Evolutionary conservation across 2,888 invertebrate genomes (phyloP).

Genomic region (Polydrusus cervinus): DNA sequence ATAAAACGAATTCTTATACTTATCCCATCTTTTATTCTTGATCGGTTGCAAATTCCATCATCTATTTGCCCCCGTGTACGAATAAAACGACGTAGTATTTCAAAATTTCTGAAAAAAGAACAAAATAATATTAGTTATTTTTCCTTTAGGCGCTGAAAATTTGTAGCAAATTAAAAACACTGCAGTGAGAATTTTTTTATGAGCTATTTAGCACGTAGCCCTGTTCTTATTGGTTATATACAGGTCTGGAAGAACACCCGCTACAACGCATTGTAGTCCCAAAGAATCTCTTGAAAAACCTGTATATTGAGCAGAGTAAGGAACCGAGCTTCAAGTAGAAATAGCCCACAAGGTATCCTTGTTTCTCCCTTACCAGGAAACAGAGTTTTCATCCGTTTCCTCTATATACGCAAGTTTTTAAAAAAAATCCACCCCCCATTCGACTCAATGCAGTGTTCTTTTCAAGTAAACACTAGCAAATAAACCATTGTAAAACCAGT

Average conservation of each 20-base stretch:
- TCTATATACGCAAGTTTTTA: no score
- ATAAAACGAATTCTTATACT: neutral
- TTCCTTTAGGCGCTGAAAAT: neutral
- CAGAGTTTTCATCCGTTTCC: no score
- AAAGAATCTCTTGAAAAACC: no score
- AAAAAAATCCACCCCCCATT: no score
- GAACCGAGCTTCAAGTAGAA: no score
- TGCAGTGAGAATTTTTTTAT: neutral
- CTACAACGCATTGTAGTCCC: no score
- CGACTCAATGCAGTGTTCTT: conserved; percentile 16
- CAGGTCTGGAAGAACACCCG: no score
- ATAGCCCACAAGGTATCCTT: no score
- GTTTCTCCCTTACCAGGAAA: no score
- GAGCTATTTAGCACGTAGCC: no score
- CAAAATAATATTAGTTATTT: conserved; percentile 7
- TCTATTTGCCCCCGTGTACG: neutral
- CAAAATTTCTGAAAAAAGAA: conserved; percentile 32
- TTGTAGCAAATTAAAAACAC: neutral
- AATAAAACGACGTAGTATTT: conserved; percentile 4
- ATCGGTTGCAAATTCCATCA: neutral
- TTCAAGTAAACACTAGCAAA: conserved; percentile 15
- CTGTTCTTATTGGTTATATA: no score
- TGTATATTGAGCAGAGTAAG: no score
- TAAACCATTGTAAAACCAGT: conserved; percentile 29
- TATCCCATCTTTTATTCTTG: neutral